Conservation (phyloP, 2,113 vertebrate genomes). For the Cichladusa arquata region DNA sequence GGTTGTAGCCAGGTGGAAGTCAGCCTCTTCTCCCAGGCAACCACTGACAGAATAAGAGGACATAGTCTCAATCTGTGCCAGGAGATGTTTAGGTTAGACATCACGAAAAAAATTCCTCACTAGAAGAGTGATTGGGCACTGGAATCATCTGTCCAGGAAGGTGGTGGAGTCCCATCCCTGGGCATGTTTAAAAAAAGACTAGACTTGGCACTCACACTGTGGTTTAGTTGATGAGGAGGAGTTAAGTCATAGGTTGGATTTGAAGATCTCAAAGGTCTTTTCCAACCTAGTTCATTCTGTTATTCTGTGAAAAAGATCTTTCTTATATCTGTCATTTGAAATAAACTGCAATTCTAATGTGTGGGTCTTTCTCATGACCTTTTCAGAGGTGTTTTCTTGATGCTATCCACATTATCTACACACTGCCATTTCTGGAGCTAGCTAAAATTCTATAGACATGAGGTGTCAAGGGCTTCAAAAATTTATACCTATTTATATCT, state of each 20-base stretch:
- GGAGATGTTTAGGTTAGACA: background rate
- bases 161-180: background rate
- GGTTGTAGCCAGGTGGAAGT: fast-evolving
- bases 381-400: background rate
- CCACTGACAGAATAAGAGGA: background rate
- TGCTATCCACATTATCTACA: background rate
- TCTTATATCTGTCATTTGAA: background rate
- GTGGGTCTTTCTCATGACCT: background rate
- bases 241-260: background rate
- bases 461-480: background rate
- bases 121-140: background rate
- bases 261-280: background rate
- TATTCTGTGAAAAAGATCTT: background rate
- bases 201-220: too few species aligned
- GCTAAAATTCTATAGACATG: background rate
- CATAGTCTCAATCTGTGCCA: background rate
- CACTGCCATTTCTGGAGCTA: background rate
- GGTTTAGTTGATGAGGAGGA: background rate
- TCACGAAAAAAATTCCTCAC: background rate
- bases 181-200: background rate
- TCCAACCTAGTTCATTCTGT: background rate
- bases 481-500: background rate
- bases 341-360: background rate
- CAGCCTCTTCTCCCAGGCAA: background rate
- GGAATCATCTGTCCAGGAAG: background rate